Percentiles rank a stretch among this genome's conserved stretches.
Evolutionary conservation across 35 echinoderm and acorn worm genomes (phyloP).

Genomic region (Nesometra sesokonis): DNA sequence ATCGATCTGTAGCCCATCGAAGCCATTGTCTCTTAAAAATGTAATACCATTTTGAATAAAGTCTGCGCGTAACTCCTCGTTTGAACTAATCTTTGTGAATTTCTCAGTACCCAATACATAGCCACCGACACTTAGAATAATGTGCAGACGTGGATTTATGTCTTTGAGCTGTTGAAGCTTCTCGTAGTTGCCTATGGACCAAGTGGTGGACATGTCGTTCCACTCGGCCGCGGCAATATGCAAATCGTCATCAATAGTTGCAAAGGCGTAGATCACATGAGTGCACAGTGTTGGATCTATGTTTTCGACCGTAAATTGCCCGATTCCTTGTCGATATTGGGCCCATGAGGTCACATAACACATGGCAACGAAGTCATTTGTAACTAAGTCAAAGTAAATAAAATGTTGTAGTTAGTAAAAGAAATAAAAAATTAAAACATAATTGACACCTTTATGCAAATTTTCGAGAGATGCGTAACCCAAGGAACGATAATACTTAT

Average conservation of each 20-base stretch:
- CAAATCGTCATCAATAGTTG: not conserved
- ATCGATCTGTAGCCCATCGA: not conserved
- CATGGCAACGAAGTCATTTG: not conserved
- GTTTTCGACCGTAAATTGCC: not conserved
- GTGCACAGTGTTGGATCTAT: conserved; percentile 7
- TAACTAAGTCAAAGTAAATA: not conserved
- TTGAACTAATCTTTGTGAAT: not conserved
- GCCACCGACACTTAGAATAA: not conserved
- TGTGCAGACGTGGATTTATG: not conserved
- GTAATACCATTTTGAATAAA: not conserved
- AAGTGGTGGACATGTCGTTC: not conserved
- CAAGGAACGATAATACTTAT: too few relatives aligned
- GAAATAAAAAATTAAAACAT: too few relatives aligned
- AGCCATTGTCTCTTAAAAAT: not conserved
- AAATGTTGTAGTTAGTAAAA: too few relatives aligned
- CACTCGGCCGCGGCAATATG: not conserved
- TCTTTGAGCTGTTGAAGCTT: conserved; percentile 1
- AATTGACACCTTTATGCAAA: too few relatives aligned
- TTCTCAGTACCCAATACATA: not conserved
- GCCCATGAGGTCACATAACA: conserved; percentile 3
- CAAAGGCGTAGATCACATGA: conserved; percentile 9
- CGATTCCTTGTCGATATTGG: not conserved
- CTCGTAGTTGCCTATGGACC: not conserved
- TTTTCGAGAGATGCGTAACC: too few relatives aligned
- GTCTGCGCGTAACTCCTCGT: not conserved